These are phyloP conservation scores for Bovichtus variegatus DNA, from an alignment of 2,797 vertebrate genomes.

Conservation along the genomic window DNA sequence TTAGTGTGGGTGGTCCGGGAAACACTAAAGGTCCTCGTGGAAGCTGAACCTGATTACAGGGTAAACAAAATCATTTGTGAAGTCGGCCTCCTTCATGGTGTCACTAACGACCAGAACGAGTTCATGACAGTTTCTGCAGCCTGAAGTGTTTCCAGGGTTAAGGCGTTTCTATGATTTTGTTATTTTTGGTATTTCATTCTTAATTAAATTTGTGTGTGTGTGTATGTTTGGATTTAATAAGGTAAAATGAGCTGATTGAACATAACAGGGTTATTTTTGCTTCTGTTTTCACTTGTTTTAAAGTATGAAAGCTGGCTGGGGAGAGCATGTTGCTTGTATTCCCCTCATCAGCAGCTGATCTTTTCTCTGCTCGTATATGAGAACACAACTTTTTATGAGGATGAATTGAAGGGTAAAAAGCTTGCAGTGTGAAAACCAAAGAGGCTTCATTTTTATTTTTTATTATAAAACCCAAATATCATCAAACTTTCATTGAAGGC, in stretches of 20 bases:
- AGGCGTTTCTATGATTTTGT: conserved; percentile 25
- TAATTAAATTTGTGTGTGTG: conserved; percentile 18
- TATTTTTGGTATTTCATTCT: conserved; percentile 39
- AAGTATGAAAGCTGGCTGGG: conserved; percentile 35
- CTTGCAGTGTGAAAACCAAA: conserved; percentile 20
- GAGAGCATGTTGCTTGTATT: conserved; percentile 36
- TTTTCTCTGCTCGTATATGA: conserved; percentile 56
- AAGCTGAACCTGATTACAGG: conserved; percentile 59
- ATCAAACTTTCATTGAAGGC: conserved; percentile 8
- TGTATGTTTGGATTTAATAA: conserved; percentile 13
- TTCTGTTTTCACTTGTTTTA: conserved; percentile 35
- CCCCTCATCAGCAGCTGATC: conserved; percentile 40
- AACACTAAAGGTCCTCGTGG: conserved; percentile 51
- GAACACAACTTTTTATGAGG: conserved; percentile 70
- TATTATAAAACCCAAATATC: conserved; percentile 22
- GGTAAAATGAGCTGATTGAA: conserved; percentile 9
- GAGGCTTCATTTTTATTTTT: not conserved
- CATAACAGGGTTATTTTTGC: not conserved
- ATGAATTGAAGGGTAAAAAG: conserved; percentile 60
- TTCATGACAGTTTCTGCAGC: conserved; percentile 18
- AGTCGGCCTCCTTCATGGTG: conserved; percentile 28
- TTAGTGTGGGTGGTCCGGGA: conserved; percentile 53
- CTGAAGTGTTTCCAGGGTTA: conserved; percentile 2
- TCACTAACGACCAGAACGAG: conserved; percentile 51
- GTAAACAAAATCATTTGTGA: conserved; percentile 56